Percentiles rank a stretch among this genome's conserved stretches.
Evolutionary conservation across 2,888 invertebrate genomes (phyloP).

Genomic region (Phyllotreta cruciferae): DNA sequence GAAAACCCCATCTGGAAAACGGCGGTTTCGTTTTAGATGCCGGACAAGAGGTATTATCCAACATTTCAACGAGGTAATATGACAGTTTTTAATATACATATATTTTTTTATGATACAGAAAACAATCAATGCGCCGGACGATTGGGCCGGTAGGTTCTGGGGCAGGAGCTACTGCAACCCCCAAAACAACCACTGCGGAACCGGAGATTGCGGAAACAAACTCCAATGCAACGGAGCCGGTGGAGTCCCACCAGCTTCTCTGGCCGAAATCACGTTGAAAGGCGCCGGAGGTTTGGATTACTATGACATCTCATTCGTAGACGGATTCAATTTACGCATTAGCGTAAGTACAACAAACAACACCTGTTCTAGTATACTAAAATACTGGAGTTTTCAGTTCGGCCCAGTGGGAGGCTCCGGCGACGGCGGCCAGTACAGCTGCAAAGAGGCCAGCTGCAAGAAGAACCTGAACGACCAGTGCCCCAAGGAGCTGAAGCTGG

Average conservation of each 20-base stretch:
- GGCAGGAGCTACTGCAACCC: constrained; percentile 58
- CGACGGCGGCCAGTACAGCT: constrained; percentile 53
- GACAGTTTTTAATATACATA: background rate
- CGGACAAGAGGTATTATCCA: constrained; percentile 43
- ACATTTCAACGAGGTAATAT: background rate
- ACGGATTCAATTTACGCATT: constrained; percentile 61
- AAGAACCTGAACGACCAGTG: constrained; percentile 55
- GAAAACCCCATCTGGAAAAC: constrained; percentile 43
- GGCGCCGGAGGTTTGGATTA: constrained; percentile 57
- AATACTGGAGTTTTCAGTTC: constrained; percentile 47
- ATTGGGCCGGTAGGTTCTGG: constrained; percentile 61
- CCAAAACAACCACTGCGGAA: constrained; percentile 51
- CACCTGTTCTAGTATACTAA: no score
- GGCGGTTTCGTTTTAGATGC: constrained; percentile 50
- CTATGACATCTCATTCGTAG: constrained; percentile 63
- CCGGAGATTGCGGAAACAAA: constrained; percentile 59
- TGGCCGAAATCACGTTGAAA: constrained; percentile 60
- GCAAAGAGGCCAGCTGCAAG: constrained; percentile 53
- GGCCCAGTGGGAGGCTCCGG: constrained; percentile 49
- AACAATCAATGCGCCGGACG: constrained; percentile 38
- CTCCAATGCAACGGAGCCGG: constrained; percentile 60
- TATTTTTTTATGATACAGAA: background rate
- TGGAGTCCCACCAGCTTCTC: constrained; percentile 58
- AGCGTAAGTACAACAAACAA: constrained; percentile 43
- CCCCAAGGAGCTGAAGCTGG: constrained; percentile 53